Evolutionary conservation across 2,797 vertebrate species (phyloP).

Genomic region (Peromyscus melanophrys): DNA sequence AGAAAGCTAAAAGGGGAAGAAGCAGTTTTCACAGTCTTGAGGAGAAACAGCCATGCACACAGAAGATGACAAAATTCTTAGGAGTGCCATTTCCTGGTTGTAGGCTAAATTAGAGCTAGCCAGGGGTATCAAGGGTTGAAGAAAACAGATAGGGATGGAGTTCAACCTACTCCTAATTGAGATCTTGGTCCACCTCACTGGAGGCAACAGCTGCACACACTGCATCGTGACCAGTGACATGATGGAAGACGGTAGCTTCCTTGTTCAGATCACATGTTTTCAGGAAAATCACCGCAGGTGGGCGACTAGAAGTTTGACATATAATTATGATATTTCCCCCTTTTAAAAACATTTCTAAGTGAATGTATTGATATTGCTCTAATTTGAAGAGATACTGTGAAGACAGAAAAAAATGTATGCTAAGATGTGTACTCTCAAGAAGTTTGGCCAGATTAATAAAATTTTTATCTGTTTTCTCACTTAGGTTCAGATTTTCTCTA

Average conservation of each 20-base stretch:
- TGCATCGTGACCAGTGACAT: slow-evolving; percentile 87
- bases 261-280: slow-evolving; percentile 87
- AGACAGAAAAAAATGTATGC: slow-evolving; percentile 69
- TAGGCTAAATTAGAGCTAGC: background rate
- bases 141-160: slow-evolving; percentile 40
- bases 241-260: slow-evolving; percentile 83
- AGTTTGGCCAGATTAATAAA: background rate
- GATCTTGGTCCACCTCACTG: slow-evolving; percentile 87
- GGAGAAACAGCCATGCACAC: slow-evolving; percentile 7
- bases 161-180: slow-evolving; percentile 80
- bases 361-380: slow-evolving; percentile 87
- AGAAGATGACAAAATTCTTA: slow-evolving; percentile 22
- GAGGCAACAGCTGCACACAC: slow-evolving; percentile 90
- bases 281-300: slow-evolving; percentile 86
- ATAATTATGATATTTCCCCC: slow-evolving; percentile 89
- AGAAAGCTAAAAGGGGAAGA: slow-evolving; percentile 2
- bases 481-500: slow-evolving; percentile 23
- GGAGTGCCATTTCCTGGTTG: background rate
- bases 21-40: background rate
- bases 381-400: slow-evolving; percentile 89
- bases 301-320: slow-evolving; percentile 88
- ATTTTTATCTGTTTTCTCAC: background rate
- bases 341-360: slow-evolving; percentile 86
- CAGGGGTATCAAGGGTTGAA: background rate
- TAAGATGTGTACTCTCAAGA: slow-evolving; percentile 59